Base-by-base conservation (phyloP, 1,140 invertebrate species). In the Capitella teleta region DNA sequence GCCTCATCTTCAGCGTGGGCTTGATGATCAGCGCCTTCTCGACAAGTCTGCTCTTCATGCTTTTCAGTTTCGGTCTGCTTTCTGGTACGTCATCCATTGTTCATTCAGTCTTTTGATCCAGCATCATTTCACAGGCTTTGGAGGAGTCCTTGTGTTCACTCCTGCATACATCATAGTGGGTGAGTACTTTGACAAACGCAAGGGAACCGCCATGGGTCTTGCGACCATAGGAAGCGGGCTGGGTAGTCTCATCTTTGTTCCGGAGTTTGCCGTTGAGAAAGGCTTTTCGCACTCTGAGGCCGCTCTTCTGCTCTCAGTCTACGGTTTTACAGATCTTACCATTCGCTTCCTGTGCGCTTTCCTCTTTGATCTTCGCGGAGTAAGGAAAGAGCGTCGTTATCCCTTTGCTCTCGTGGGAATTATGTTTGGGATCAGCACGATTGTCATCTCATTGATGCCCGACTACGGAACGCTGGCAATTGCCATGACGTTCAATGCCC, bases 211-310 rank as follows among this genome's bases (percentile, higher is more conserved):
- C 0, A 90, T 87, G 1, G 89, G 89, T 10, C 82, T 94, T 36
- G 85, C 86, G 0, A 92, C 93, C 1, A 91, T 87, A 63, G 92
- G 92, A 10, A 92, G 88, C 1, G 90, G 92, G n/a, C 85, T 93
- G 23, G 80, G 80, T 14, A 26, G 28, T 26, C 42, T 44, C 4
- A 44, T 44, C 21, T 44, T 44, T 21, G 8, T 28, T 6, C 18
- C 42, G n/a, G 21, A 23, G 23, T 44, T 44, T 10, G 25, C 25
- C 5, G 2, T 25, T 16, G 42, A 44, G 6, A n/a, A 28, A 21
- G 42, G 42, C 42, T 24, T n/a, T 3, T 10, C 21, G 8, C 21
- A 25, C 5, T 26, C 18, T 19, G 6, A 44, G 8, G 42, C 25
- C n/a, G 30, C 47, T n/a, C 36, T 49, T 23, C 3, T 49, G 5